These are phyloP conservation scores for Myxocyprinus asiaticus DNA, from an alignment of 2,113 vertebrate genomes.

Conservation along the genomic window DNA sequence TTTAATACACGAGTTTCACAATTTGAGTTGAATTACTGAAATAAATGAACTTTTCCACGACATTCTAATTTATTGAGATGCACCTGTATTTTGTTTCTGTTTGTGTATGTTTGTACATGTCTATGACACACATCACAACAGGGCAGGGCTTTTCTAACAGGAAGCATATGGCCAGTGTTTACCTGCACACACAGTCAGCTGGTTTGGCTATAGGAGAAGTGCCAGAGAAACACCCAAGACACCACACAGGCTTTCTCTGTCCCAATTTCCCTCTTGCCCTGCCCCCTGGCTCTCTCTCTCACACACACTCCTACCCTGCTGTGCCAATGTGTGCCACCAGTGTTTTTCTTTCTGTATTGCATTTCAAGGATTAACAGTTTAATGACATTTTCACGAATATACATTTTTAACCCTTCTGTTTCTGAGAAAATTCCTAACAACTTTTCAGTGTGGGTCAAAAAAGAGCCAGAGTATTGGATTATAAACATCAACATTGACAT, in stretches of 20 bases:
- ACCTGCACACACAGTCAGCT: slow-evolving; percentile 47
- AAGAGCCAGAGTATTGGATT: no score
- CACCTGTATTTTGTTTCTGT: neutral
- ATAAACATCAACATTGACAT: no score
- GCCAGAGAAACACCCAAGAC: slow-evolving; percentile 46
- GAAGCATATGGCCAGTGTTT: slow-evolving; percentile 53
- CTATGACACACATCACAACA: neutral
- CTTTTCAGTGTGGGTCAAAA: no score
- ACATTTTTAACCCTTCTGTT: no score
- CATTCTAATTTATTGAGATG: no score
- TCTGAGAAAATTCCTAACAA: no score
- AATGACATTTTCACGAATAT: no score
- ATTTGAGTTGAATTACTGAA: no score
- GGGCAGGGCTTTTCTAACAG: slow-evolving; percentile 34
- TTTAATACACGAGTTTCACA: no score
- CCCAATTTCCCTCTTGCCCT: slow-evolving; percentile 8
- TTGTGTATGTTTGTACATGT: neutral
- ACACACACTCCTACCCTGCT: neutral
- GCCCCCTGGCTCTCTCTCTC: neutral
- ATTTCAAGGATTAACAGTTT: no score
- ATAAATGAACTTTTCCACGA: no score
- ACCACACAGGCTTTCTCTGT: slow-evolving; percentile 37
- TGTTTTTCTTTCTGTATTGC: no score
- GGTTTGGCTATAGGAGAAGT: slow-evolving; percentile 40
- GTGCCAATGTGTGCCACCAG: neutral